A percentile compares a stretch with the other conserved stretches of the same genome.
phyloP scores from a whole-genome alignment of 2,797 vertebrate genomes.

The Sebastes goodei region DNA sequence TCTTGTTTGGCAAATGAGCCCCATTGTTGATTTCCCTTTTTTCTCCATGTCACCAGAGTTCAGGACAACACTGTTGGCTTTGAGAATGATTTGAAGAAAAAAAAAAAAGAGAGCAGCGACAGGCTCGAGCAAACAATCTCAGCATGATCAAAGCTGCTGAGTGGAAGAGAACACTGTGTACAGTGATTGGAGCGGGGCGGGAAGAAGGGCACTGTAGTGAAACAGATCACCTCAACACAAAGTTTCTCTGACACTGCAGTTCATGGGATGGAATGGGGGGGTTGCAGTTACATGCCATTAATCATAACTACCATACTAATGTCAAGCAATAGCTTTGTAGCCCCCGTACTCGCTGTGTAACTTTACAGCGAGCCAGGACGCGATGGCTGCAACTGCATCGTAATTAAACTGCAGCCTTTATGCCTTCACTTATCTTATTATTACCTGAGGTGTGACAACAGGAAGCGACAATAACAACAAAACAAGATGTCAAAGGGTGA shows the following conservation, averaged over 20 bases:
- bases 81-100: constrained; percentile 47
- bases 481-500: constrained; percentile 18
- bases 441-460: constrained; percentile 23
- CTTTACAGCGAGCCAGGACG: not conserved
- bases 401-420: constrained; percentile 22
- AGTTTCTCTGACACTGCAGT: constrained; percentile 60
- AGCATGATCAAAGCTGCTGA: constrained; percentile 75
- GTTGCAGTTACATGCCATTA: constrained; percentile 51
- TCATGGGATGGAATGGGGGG: constrained; percentile 25
- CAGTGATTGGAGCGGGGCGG: constrained; percentile 44
- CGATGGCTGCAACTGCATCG: not conserved
- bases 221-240: constrained; percentile 61
- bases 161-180: constrained; percentile 67
- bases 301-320: constrained; percentile 51
- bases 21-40: constrained; percentile 54
- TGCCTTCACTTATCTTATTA: not conserved
- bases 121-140: constrained; percentile 68
- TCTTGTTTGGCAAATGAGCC: constrained; percentile 59
- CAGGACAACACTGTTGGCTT: constrained; percentile 55
- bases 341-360: not conserved
- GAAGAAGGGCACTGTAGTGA: constrained; percentile 35
- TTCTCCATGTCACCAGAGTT: constrained; percentile 51
- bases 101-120: constrained; percentile 43
- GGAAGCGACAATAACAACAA: constrained; percentile 11
- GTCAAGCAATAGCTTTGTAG: constrained; percentile 20